Base-by-base conservation (phyloP, 2,888 invertebrate genomes). In the Epiblema foenella region DNA sequence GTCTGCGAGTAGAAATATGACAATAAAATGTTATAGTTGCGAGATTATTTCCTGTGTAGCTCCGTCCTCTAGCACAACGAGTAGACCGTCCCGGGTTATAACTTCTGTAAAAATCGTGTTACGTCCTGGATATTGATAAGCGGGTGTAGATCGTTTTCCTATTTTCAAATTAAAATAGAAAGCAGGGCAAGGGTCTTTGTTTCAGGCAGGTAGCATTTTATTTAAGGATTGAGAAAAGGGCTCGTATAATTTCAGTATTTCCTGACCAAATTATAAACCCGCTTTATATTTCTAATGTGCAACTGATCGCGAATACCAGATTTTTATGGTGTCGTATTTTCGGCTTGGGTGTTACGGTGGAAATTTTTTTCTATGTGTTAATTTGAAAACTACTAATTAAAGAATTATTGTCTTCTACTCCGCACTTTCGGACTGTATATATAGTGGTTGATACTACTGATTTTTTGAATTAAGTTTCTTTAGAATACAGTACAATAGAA, bases 1-100 rank as follows among this genome's bases (percentile, higher is more conserved):
- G 67, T 56, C 60, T 71, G 67, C 39, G 42, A 17, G 62, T 71
- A 71, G 67, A 69, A 71, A 67, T 71, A 67, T 71, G 49, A 39
- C 57, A 71, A 67, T 67, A 67, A 60, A 71, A 56, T 57, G 63
- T 29, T 46, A 49, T 29, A 62, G 60, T 66, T 49, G 46, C 49
- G 24, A 62, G 62, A 67, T 62, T 20, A 39, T 67, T 67, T 67
- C 67, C 71, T 56, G 59, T 54, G 20, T 60, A 11, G 33, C 33
- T 8, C 33, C 33, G 2, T 8, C 33, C 33, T 33, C 33, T 33
- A 33, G n/a, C 51, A 58, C 54, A n/a, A n/a, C n/a, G n/a, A n/a
- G n/a, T 49, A 60, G 42, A 54, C 42, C n/a, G 54, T 58, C 20
- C 59, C 18, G 49, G 20, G 51, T 59, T 65, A 65, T 69, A 29